Evolutionary conservation across 1,140 invertebrate species (phyloP).

Genomic region (Pseudachorutes palmiensis): DNA sequence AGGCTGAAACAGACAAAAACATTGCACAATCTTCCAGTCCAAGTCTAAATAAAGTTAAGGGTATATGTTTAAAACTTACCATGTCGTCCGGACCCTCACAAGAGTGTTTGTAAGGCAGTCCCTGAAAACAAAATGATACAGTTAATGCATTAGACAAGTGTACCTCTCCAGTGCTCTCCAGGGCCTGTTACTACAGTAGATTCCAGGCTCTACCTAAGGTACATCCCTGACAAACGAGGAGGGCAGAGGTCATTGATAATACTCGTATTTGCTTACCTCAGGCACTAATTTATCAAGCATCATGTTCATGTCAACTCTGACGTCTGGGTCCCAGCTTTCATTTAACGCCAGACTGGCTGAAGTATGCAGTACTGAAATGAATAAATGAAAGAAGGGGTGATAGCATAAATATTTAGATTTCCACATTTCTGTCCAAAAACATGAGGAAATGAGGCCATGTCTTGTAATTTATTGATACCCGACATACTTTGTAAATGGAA

Average conservation of each 20-base stretch:
- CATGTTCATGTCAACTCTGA: conserved; percentile 92
- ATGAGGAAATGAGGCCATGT: background rate
- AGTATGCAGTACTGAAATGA: conserved; percentile 84
- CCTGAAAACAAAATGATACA: conserved; percentile 44
- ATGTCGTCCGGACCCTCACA: conserved; percentile 98
- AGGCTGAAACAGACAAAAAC: conserved; percentile 59
- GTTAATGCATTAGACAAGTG: no score
- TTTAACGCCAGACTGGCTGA: conserved; percentile 93
- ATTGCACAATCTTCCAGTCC: background rate
- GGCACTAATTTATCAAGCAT: conserved; percentile 97
- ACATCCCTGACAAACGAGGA: no score
- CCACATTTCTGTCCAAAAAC: background rate
- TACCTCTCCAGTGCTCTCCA: no score
- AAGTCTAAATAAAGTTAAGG: background rate
- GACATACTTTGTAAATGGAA: conserved; percentile 83
- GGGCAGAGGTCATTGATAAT: no score
- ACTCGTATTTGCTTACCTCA: conserved; percentile 58
- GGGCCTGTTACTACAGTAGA: no score
- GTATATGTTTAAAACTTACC: conserved; percentile 53
- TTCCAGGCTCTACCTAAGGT: no score
- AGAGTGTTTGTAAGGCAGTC: conserved; percentile 85
- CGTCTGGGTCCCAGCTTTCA: conserved; percentile 66
- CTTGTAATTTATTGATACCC: background rate
- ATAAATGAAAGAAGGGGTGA: background rate
- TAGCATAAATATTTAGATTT: background rate